These are phyloP conservation scores for Sardinella longiceps DNA, from an alignment of 2,797 vertebrate genomes.

Conservation along the genomic window DNA sequence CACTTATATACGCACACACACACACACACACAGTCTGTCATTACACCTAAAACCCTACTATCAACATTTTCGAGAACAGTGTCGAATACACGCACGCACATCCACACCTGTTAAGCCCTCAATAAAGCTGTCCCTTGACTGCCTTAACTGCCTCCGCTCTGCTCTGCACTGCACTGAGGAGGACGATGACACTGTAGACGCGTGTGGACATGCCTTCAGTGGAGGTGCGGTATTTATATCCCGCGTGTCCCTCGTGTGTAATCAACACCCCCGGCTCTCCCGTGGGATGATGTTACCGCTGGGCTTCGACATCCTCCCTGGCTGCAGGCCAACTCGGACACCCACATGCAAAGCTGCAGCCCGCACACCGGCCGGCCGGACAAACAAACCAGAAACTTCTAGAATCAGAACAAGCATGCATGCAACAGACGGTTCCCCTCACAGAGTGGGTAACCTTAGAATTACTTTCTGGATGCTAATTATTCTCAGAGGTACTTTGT, in stretches of 20 bases:
- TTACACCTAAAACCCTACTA: neutral
- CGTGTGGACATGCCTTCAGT: constrained; percentile 27
- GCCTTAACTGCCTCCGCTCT: too few species aligned
- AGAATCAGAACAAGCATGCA: neutral
- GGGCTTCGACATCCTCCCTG: constrained; percentile 18
- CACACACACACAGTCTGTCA: constrained; percentile 1
- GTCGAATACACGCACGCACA: neutral
- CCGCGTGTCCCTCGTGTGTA: constrained; percentile 33
- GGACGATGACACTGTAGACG: constrained; percentile 31
- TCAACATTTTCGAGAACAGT: neutral
- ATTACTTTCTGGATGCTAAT: neutral
- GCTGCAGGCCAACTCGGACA: neutral
- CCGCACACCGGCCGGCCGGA: constrained; percentile 2
- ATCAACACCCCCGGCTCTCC: constrained; percentile 34
- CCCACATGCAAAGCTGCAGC: neutral
- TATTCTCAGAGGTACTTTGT: neutral
- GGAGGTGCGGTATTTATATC: constrained; percentile 37
- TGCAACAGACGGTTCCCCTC: neutral
- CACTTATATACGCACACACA: neutral
- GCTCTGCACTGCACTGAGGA: neutral
- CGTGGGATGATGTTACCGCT: constrained; percentile 28
- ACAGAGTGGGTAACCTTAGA: neutral
- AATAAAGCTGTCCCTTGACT: neutral
- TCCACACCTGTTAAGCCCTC: neutral
- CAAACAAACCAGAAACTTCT: neutral